Conservation (phyloP, 1,140 invertebrate species). For the Nasonia giraulti region DNA sequence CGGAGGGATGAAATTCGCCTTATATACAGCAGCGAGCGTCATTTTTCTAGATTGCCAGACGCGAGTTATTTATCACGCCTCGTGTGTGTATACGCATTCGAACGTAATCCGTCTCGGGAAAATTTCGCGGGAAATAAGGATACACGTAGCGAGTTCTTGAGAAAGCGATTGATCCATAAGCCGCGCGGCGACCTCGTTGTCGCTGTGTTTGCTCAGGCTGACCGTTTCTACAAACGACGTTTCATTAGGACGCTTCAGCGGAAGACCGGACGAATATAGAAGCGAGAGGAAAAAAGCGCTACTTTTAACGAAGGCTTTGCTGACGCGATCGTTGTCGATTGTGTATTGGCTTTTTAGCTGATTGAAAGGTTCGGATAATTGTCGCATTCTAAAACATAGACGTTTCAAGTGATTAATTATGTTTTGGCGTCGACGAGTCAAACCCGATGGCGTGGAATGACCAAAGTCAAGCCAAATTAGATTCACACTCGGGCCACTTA, state of each 20-base stretch:
- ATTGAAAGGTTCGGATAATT: too few relatives aligned
- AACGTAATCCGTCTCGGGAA: neutral
- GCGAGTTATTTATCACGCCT: neutral
- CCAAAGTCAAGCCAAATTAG: neutral
- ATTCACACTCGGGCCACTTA: neutral
- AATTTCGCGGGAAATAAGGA: neutral
- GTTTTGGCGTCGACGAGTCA: neutral
- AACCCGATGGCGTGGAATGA: neutral
- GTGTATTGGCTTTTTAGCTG: too few relatives aligned
- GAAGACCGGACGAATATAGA: neutral
- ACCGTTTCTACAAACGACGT: neutral
- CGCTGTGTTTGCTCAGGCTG: neutral
- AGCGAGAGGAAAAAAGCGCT: neutral
- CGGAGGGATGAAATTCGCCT: neutral
- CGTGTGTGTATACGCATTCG: neutral
- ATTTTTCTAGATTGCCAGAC: neutral
- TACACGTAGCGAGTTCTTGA: neutral
- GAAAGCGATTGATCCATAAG: neutral
- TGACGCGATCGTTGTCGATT: too few relatives aligned
- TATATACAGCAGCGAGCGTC: neutral
- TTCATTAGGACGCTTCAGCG: neutral
- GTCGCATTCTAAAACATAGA: too few relatives aligned
- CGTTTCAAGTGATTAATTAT: too few relatives aligned
- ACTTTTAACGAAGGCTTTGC: too few relatives aligned
- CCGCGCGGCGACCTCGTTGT: neutral